Evolutionary conservation across 2,113 vertebrate species (phyloP).

Genomic region (Sula dactylatra): DNA sequence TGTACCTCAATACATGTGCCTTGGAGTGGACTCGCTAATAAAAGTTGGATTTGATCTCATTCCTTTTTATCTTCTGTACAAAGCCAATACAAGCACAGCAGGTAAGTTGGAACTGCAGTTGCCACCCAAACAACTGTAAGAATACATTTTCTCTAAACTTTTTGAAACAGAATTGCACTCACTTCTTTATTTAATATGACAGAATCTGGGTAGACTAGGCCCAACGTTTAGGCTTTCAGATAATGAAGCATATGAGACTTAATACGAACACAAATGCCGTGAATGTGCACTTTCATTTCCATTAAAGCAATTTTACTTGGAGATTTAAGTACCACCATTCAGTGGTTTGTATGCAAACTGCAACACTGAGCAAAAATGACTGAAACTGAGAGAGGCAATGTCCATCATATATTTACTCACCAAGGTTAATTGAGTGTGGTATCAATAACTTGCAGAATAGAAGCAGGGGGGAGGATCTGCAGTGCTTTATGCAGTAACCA

Average conservation of each 20-base stretch:
- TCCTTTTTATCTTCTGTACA: not conserved
- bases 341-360: not conserved
- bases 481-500: not conserved
- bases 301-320: not conserved
- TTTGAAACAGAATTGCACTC: not conserved
- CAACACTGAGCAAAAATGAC: not conserved
- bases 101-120: not conserved
- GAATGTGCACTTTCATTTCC: not conserved
- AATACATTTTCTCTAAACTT: conserved; percentile 30
- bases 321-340: not conserved
- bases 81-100: not conserved
- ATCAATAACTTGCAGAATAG: not conserved
- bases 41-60: conserved; percentile 39
- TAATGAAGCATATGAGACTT: not conserved
- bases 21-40: not conserved
- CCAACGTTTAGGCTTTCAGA: not conserved
- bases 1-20: not conserved
- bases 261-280: not conserved
- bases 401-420: not conserved
- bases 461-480: not conserved
- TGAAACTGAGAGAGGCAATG: not conserved
- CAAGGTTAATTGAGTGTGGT: not conserved
- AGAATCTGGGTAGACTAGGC: not conserved
- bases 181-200: conserved; percentile 11
- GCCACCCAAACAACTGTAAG: conserved; percentile 14